Base-by-base conservation (phyloP, 2,113 vertebrate species). In the Pipra filicauda region DNA sequence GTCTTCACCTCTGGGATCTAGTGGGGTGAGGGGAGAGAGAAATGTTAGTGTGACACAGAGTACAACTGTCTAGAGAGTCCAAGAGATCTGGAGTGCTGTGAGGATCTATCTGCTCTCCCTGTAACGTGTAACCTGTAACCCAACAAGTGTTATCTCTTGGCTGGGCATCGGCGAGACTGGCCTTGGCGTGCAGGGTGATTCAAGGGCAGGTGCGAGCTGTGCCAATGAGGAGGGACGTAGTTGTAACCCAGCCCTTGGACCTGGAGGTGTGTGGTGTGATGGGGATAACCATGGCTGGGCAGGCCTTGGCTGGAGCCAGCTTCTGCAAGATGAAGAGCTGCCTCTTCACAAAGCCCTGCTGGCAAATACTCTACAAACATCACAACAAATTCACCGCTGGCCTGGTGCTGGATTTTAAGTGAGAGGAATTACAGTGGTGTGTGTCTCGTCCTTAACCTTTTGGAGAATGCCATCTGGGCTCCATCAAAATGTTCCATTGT, bases 1-100 rank as follows among this genome's bases (percentile, higher is more conserved):
- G 98, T 99, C 97, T 98, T 99, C 97, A 97, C 98, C 95, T 99
- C 97, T 70, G 98, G 98, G 70, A 99, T 99, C 99, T 99, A 94
- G 51, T 79, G 95, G 71, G 72, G 27, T 75, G 39, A 95, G 69
- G n/a, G 73, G 17, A 73, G 30, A 95, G 91, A 97, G 51, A 93
- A 93, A 66, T 0, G 0, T 97, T 96, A 95, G 94, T 81, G 86
- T 0, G 2, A 67, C 51, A 30, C 31, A 43, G 37, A 18, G 46
- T 44, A 55, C 4, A 5, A 11, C 24, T 31, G 27, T 4, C 13
- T 1, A 28, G 57, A 48, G 84, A 72, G 52, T 14, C 11, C 33
- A 39, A 52, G 57, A 52, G 57, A 15, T 52, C 39, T 87, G 39
- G 57, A 58, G 43, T 1, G 2, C 15, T 83, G 44, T 28, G 66